Conservation (phyloP, 2,888 invertebrate genomes). For the Parapristionchus giblindavisi region DNA sequence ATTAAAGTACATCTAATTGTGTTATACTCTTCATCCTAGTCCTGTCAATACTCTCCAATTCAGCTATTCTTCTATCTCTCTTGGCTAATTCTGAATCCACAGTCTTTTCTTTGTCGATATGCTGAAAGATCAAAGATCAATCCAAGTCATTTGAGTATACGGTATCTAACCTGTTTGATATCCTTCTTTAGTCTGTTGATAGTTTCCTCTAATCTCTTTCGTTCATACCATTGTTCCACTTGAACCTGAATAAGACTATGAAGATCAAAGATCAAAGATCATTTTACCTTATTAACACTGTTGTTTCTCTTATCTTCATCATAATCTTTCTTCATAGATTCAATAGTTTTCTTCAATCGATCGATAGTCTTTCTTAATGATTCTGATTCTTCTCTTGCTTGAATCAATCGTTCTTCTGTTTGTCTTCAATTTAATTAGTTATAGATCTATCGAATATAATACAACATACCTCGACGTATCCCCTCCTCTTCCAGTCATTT, state of each 20-base stretch:
- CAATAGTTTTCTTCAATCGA: conserved; percentile 15
- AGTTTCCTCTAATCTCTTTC: conserved; percentile 34
- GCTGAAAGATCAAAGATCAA: too few relatives aligned
- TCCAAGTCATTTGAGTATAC: too few relatives aligned
- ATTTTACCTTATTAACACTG: not conserved
- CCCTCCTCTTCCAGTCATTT: conserved; percentile 29
- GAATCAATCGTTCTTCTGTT: conserved; percentile 9
- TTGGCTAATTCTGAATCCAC: not conserved
- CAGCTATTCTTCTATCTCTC: conserved; percentile 30
- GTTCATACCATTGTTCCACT: conserved; percentile 33
- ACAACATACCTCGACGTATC: conserved; percentile 5
- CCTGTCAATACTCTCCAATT: conserved; percentile 17
- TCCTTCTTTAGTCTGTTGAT: conserved; percentile 29
- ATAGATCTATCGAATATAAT: not conserved
- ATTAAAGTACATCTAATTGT: conserved; percentile 11
- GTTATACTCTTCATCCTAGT: conserved; percentile 5
- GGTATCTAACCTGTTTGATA: conserved; percentile 15
- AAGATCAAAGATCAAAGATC: not conserved
- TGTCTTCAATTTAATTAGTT: not conserved
- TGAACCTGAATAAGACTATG: conserved; percentile 15
- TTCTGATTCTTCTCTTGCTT: conserved; percentile 22
- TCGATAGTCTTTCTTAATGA: conserved; percentile 24
- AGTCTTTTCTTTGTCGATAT: not conserved
- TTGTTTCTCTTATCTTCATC: conserved; percentile 23
- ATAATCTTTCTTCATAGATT: conserved; percentile 23